These are phyloP conservation scores for Agapornis canus DNA, from an alignment of 2,797 vertebrate genomes.

Conservation along the genomic window DNA sequence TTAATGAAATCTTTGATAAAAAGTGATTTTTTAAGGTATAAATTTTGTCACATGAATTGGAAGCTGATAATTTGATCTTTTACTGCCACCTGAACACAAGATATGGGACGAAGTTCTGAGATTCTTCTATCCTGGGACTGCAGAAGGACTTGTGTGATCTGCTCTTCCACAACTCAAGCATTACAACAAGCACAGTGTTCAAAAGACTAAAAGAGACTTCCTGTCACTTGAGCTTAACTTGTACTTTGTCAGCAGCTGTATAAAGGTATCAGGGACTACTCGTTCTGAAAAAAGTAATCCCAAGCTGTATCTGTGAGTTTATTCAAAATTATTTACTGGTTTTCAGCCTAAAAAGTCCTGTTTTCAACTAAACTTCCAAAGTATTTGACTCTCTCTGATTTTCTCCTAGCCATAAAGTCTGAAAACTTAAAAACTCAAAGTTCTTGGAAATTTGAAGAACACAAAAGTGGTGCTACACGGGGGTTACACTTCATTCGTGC, in stretches of 20 bases:
- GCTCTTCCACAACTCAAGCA: neutral
- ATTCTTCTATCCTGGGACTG: neutral
- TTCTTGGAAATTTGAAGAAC: neutral
- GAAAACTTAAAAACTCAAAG: neutral
- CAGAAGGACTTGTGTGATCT: rapidly evolving
- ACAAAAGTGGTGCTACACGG: neutral
- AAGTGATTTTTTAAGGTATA: neutral
- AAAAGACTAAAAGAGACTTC: neutral
- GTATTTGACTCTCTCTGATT: neutral
- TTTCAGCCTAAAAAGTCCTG: neutral
- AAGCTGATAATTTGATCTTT: neutral
- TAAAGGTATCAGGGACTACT: neutral
- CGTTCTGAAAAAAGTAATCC: neutral
- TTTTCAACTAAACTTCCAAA: neutral
- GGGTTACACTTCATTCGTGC: neutral
- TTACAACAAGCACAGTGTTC: neutral
- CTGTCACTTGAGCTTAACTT: neutral
- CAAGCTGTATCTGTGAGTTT: neutral
- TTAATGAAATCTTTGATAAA: neutral
- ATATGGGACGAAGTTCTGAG: neutral
- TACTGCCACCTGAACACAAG: neutral
- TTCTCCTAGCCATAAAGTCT: neutral
- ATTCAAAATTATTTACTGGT: neutral
- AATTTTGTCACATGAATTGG: neutral
- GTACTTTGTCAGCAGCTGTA: neutral